Evolutionary conservation across 2,888 invertebrate genomes (phyloP).

Genomic region (Leucophenga maculata): DNA sequence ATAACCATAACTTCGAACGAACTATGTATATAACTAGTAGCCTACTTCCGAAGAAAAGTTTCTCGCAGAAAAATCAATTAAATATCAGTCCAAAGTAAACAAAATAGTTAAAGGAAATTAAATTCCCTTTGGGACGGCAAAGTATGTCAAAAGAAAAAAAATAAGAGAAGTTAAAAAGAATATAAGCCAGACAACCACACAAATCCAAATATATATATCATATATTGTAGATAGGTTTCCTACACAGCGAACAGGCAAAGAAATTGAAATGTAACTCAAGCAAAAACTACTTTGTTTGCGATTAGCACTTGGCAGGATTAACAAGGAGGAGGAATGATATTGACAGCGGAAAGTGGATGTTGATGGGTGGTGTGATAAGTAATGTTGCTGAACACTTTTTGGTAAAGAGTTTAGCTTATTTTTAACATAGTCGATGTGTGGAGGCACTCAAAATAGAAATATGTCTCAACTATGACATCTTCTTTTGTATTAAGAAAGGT

Average conservation of each 20-base stretch:
- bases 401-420: no score
- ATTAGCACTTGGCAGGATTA: conserved; percentile 61
- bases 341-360: conserved; percentile 11
- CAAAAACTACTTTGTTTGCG: conserved; percentile 63
- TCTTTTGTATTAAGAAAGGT: no score
- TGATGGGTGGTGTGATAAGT: no score
- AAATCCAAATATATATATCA: no score
- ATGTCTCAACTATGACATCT: no score
- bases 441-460: no score
- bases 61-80: no score
- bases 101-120: conserved; percentile 62
- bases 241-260: conserved; percentile 46
- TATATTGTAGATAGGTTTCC: no score
- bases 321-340: conserved; percentile 15
- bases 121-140: conserved; percentile 50
- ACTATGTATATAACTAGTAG: no score
- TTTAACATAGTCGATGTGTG: not conserved
- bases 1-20: no score
- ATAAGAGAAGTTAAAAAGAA: conserved; percentile 34
- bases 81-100: conserved; percentile 22
- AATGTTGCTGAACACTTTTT: no score
- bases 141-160: conserved; percentile 39
- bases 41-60: no score
- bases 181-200: conserved; percentile 45
- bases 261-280: conserved; percentile 62